A percentile compares a stretch with the other conserved stretches of the same genome.
Evolutionary conservation across 2,113 vertebrate genomes (phyloP).

Genomic region (Ramphastos sulfuratus): DNA sequence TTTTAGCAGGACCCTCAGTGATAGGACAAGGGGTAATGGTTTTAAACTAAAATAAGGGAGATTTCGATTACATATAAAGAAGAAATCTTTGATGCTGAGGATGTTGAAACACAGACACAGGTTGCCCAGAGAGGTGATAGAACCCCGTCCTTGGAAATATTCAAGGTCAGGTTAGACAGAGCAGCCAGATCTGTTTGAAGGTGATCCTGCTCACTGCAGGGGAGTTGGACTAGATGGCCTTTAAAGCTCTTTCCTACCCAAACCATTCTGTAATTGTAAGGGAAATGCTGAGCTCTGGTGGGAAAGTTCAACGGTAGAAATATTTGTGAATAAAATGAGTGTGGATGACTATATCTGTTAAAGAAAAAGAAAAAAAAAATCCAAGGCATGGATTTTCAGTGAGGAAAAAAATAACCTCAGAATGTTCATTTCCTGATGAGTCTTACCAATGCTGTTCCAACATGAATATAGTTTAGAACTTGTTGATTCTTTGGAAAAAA

Average conservation of each 20-base stretch:
- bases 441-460: slow-evolving; percentile 9
- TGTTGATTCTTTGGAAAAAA: background rate
- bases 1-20: background rate
- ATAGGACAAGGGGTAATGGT: background rate
- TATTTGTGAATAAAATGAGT: background rate
- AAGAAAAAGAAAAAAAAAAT: background rate
- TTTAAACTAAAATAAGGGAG: background rate
- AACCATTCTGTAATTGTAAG: background rate
- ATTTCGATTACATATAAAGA: too few species aligned
- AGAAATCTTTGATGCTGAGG: too few species aligned
- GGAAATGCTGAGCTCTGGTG: background rate
- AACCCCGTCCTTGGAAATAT: too few species aligned
- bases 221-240: too few species aligned
- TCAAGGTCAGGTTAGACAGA: too few species aligned
- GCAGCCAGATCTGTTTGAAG: too few species aligned
- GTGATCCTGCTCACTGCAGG: too few species aligned
- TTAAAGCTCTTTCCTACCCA: background rate
- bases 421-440: background rate
- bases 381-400: background rate
- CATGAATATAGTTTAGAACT: background rate
- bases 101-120: too few species aligned
- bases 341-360: background rate
- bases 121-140: too few species aligned
- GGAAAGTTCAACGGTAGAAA: background rate
- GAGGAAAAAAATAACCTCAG: slow-evolving; percentile 17